A percentile compares a stretch with the other conserved stretches of the same genome.
Evolutionary conservation across 1,140 invertebrate genomes (phyloP).

Genomic region (Brachionus plicatilis): DNA sequence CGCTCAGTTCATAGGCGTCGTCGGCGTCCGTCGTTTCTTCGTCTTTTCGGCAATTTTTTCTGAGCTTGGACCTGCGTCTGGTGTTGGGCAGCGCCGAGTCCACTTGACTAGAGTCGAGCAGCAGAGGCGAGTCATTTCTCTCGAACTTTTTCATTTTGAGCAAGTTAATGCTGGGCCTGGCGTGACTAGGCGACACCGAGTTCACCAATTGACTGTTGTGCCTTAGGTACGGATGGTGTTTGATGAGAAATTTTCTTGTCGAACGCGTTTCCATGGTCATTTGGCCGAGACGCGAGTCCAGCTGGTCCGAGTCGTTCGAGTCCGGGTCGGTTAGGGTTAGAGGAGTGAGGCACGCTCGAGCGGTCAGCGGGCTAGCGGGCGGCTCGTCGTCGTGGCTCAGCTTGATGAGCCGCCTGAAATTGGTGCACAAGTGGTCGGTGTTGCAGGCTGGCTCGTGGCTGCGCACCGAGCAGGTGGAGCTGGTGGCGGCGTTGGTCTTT

Average conservation of each 20-base stretch:
- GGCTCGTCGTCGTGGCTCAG: background rate
- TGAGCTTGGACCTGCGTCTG: background rate
- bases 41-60: background rate
- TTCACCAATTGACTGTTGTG: slow-evolving; percentile 4
- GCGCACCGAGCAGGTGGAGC: background rate
- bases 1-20: background rate
- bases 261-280: slow-evolving; percentile 30
- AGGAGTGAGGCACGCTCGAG: background rate
- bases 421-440: slow-evolving; percentile 20
- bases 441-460: background rate
- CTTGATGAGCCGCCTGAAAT: slow-evolving; percentile 25
- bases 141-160: slow-evolving; percentile 38
- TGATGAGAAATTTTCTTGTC: slow-evolving; percentile 39
- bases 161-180: slow-evolving; percentile 30
- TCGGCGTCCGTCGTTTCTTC: background rate
- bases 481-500: background rate
- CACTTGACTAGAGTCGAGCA: background rate
- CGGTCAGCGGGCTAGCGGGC: slow-evolving; percentile 4
- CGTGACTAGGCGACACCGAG: background rate
- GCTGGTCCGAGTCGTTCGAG: background rate
- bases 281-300: slow-evolving; percentile 11
- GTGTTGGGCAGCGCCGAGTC: background rate
- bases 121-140: background rate
- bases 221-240: slow-evolving; percentile 33
- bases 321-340: background rate